Evolutionary conservation across 1,140 invertebrate genomes (phyloP), one percentile per base, ranked within the genome.

Genomic region (Listronotus bonariensis): DNA sequence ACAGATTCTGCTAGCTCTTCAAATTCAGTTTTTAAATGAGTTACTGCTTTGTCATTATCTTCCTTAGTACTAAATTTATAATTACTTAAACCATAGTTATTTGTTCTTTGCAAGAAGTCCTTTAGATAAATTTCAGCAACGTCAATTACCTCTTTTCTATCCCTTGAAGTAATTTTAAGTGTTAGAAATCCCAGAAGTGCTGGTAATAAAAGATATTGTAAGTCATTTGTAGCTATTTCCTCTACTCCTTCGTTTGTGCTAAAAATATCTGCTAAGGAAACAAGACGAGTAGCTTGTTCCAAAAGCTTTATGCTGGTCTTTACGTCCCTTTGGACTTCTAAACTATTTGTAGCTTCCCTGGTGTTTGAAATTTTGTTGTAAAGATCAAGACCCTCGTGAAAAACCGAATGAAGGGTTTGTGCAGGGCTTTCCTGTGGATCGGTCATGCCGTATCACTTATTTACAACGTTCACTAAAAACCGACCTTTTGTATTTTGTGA

Each of bases 201-300:
- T 0, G 94, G 94, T 12, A 96, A 74, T 1, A 96, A 77, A 48
- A 96, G 83, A 72, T 92, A 94, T 74, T 92, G 92, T 2, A 98
- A 76, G 73, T 94, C 88, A 67, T 89, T 87, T 11, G 93, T 94
- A 0, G 92, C 79, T 10, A 97, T 76, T 82, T 98, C 96, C 53
- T 95, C 92, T 42, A 94, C 82, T 20, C 81, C 82, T 84, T 98
- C 96, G 81, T 97, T 97, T 32, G 78, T 77, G 78, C 93, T 96
- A 72, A 97, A 97, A 78, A 97, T 84, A 45, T 85, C 88, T 0
- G 90, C 82, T 40, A 88, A 65, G 6, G 91, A 94, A 0, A 95
- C 92, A 51, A 93, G 77, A 67, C 82, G 84, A 14, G 92, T 95
- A 1, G 87, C 82, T 72, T 91, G 82, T 81, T 95, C 92, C 59